Evolutionary conservation across 1,140 invertebrate genomes (phyloP), one percentile per base, ranked within the genome.

Genomic region (Bombus consobrinus): DNA sequence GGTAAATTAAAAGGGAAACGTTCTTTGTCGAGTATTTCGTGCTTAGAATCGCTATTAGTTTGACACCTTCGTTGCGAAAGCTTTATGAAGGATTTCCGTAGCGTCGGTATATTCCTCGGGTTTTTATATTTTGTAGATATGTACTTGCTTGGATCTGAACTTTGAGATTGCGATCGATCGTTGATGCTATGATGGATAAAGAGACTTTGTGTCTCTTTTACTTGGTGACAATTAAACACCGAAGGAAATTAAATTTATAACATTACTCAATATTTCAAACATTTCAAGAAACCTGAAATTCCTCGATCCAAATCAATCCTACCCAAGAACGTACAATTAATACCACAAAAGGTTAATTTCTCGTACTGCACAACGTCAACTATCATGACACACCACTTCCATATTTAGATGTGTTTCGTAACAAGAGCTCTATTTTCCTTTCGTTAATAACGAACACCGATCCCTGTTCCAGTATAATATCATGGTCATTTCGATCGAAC

Each of bases 371-470:
- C 72, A 41, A 18, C n/a, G 15, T 41, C 66, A 37, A 53, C 32
- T 39, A 59, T 37, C n/a, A 34, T 4, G 47, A 41, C 41, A 41
- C 34, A 41, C 69, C 80, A 12, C 10, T 22, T 47, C 57, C 71
- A 64, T 37, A 62, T 37, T 13, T n/a, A 37, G 73, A 72, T 34
- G 13, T 32, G 39, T 75, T 64, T 22, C 71, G 81, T 41, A 73
- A 73, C 69, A n/a, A 43, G 28, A 68, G 34, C 47, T 71, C 41
- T 78, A 41, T 76, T 66, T 25, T 43, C 66, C 53, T 43, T 37
- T 71, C 53, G 80, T 59, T 89, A 72, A 47, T 81, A 84, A 84
- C 66, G 66, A 80, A 62, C 22, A 25, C 28, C 28, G 5, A 37
- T n/a, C 18, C 18, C 47, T 22, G 5, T 6, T 53, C 47, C 47